These are phyloP conservation scores for Kryptolebias marmoratus DNA, from an alignment of 2,113 vertebrate species.

Conservation along the genomic window DNA sequence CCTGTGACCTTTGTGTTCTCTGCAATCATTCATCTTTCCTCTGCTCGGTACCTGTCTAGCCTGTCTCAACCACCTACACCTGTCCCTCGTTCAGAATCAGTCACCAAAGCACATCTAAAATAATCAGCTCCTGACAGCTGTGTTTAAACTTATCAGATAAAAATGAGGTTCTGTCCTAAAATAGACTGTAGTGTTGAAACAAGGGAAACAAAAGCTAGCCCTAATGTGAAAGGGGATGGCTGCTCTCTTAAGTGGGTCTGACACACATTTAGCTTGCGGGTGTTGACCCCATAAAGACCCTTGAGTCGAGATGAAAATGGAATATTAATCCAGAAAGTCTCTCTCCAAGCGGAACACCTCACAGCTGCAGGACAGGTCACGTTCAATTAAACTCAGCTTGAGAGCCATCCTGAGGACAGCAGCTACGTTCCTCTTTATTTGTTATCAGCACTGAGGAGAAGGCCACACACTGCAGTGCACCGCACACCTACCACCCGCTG, in stretches of 20 bases:
- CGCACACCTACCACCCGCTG: slow-evolving; percentile 10
- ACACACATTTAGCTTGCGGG: slow-evolving; percentile 9
- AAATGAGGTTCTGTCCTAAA: neutral
- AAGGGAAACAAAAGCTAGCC: neutral
- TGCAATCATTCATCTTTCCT: no score
- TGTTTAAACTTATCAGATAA: neutral
- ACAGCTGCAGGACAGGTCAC: slow-evolving; percentile 28
- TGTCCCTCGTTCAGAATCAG: no score
- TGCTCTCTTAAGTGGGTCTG: neutral
- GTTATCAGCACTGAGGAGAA: slow-evolving; percentile 6
- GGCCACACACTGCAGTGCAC: neutral
- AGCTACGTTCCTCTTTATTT: slow-evolving; percentile 5
- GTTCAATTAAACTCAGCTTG: slow-evolving; percentile 3
- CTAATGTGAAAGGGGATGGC: neutral
- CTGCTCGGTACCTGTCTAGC: no score
- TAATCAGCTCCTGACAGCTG: neutral
- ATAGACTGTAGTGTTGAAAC: neutral
- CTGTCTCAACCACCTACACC: no score
- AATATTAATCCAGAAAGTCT: slow-evolving; percentile 6
- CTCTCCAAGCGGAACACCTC: neutral
- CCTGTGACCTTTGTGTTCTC: no score
- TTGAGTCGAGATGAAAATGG: slow-evolving; percentile 6
- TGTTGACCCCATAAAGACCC: neutral
- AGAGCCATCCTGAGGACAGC: slow-evolving; percentile 4
- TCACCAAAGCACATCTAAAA: neutral